These are phyloP conservation scores for Triops cancriformis DNA, from an alignment of 1,140 invertebrate genomes.

Conservation along the genomic window DNA sequence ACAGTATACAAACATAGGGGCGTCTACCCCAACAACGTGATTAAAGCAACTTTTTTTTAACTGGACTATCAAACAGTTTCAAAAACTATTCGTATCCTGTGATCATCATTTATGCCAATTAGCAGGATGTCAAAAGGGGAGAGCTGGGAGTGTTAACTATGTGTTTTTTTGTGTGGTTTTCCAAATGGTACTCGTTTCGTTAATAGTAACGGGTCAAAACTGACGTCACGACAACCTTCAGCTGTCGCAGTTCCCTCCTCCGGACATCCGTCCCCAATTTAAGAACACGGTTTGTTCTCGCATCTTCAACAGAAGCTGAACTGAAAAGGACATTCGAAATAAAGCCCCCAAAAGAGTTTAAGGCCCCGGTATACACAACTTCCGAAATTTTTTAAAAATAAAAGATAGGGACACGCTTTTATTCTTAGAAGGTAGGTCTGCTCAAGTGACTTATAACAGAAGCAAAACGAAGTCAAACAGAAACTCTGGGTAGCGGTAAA, in stretches of 20 bases:
- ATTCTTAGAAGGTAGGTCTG: no score
- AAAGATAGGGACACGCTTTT: no score
- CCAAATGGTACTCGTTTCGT: neutral
- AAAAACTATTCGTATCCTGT: neutral
- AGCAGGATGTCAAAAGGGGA: neutral
- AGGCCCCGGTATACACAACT: no score
- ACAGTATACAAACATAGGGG: no score
- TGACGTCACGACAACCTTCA: neutral
- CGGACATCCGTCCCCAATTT: slow-evolving; percentile 4
- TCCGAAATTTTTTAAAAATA: no score
- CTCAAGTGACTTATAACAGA: no score
- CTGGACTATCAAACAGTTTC: neutral
- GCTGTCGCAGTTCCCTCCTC: neutral
- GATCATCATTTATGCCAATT: slow-evolving; percentile 6
- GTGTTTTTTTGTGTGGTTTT: neutral
- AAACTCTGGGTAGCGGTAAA: no score
- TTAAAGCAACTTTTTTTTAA: neutral
- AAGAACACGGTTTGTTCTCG: neutral
- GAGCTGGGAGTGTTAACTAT: neutral
- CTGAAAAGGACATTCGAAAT: no score
- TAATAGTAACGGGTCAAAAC: neutral
- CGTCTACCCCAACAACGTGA: no score
- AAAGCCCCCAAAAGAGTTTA: no score
- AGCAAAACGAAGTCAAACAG: no score
- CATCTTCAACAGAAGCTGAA: neutral